Evolutionary conservation across 2,797 vertebrate species (phyloP).

Genomic region (Cichlasoma orientale): DNA sequence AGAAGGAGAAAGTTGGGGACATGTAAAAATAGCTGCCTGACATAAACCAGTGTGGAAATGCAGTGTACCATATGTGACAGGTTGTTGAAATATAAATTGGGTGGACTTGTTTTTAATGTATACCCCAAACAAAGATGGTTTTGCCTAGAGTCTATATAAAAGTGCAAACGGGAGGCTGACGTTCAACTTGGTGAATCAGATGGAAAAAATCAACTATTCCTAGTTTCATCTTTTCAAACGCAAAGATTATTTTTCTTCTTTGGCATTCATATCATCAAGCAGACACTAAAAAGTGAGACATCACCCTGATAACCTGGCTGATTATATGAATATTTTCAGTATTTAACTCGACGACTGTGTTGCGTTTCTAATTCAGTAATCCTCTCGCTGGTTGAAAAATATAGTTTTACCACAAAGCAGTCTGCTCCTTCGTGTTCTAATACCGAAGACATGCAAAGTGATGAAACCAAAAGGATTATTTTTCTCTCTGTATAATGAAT

Average conservation of each 20-base stretch:
- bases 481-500: background rate
- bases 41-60: background rate
- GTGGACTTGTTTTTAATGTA: background rate
- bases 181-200: background rate
- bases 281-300: background rate
- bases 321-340: background rate
- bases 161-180: background rate
- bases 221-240: background rate
- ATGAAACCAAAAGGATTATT: background rate
- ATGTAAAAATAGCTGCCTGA: constrained; percentile 34
- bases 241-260: background rate
- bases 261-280: background rate
- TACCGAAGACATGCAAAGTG: background rate
- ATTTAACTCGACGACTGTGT: background rate
- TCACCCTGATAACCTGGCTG: background rate
- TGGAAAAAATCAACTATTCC: background rate
- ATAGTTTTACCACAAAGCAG: background rate
- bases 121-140: background rate
- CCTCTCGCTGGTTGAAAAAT: background rate
- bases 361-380: no score
- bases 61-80: constrained; percentile 1
- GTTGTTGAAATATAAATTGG: background rate
- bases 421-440: background rate
- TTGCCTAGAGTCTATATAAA: background rate
- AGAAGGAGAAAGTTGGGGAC: constrained; percentile 5